These are phyloP conservation scores for Epiblema foenella DNA, from an alignment of 2,888 invertebrate species.

Conservation along the genomic window DNA sequence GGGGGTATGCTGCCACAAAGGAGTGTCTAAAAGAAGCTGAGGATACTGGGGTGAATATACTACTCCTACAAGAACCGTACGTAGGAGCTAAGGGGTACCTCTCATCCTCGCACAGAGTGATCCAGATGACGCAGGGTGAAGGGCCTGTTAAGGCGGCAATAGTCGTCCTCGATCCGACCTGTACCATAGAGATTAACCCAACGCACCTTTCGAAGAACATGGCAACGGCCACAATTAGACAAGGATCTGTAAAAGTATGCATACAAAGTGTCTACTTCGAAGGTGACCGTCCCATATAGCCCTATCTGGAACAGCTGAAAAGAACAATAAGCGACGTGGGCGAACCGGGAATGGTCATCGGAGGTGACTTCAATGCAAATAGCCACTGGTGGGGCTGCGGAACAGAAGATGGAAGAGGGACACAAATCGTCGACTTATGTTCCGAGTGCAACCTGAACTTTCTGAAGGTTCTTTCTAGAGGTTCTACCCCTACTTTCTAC, in stretches of 20 bases:
- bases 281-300: background rate
- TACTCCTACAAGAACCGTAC: slow-evolving; percentile 20
- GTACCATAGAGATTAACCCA: background rate
- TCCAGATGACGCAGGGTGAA: slow-evolving; percentile 1
- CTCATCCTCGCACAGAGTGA: background rate
- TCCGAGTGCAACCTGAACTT: background rate
- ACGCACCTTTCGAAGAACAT: background rate
- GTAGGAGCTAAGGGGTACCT: slow-evolving; percentile 15
- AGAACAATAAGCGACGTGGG: too few relatives aligned
- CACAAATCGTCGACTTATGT: background rate
- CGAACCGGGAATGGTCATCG: background rate
- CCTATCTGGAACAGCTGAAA: background rate
- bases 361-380: background rate
- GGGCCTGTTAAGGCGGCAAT: slow-evolving; percentile 20
- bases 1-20: background rate
- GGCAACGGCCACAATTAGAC: background rate
- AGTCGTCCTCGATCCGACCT: background rate
- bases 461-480: background rate
- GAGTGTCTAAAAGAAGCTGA: background rate
- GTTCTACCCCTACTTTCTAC: background rate
- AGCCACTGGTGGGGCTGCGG: slow-evolving; percentile 1
- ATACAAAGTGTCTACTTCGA: background rate
- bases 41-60: background rate
- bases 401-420: background rate
- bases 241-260: background rate